phyloP scores from a whole-genome alignment of 2,888 invertebrate species.

The Automeris io region DNA sequence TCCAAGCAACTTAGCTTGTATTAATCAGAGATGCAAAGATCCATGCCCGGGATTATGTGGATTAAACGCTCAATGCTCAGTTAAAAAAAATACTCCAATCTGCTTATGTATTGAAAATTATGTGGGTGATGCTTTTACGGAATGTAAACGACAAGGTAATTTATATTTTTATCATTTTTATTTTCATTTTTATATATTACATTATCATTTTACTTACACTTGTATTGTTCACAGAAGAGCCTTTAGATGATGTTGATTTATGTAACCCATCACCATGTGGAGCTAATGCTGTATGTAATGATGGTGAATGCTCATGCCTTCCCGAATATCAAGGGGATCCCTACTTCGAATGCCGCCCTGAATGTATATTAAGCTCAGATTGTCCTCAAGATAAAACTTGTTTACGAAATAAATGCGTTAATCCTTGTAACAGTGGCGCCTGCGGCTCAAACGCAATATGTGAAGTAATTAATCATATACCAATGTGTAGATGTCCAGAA shows the following conservation, averaged over 20 bases:
- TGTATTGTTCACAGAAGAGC: slow-evolving; percentile 33
- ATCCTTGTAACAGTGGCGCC: slow-evolving; percentile 82
- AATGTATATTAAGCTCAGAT: slow-evolving; percentile 82
- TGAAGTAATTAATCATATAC: slow-evolving; percentile 83
- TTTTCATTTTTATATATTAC: background rate
- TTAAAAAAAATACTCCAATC: slow-evolving; percentile 84
- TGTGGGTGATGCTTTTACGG: slow-evolving; percentile 84
- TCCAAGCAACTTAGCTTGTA: slow-evolving; percentile 84
- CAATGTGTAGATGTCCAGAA: slow-evolving; percentile 83
- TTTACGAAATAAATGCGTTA: slow-evolving; percentile 80
- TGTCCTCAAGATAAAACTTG: slow-evolving; percentile 81
- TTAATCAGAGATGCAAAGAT: slow-evolving; percentile 84
- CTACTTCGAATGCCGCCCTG: slow-evolving; percentile 81
- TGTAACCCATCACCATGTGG: slow-evolving; percentile 84
- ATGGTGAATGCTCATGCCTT: slow-evolving; percentile 78
- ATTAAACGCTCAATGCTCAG: slow-evolving; percentile 77
- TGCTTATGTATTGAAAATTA: slow-evolving; percentile 84
- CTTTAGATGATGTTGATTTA: slow-evolving; percentile 59
- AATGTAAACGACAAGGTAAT: slow-evolving; percentile 76
- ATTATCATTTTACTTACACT: background rate
- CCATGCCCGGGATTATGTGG: slow-evolving; percentile 91
- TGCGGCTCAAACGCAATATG: slow-evolving; percentile 84
- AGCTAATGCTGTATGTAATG: slow-evolving; percentile 75
- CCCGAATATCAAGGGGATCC: slow-evolving; percentile 82
- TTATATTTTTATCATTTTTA: slow-evolving; percentile 5